Evolutionary conservation across 2,888 invertebrate species (phyloP), one percentile per base, ranked within the genome.

Genomic region (Philonicus albiceps): DNA sequence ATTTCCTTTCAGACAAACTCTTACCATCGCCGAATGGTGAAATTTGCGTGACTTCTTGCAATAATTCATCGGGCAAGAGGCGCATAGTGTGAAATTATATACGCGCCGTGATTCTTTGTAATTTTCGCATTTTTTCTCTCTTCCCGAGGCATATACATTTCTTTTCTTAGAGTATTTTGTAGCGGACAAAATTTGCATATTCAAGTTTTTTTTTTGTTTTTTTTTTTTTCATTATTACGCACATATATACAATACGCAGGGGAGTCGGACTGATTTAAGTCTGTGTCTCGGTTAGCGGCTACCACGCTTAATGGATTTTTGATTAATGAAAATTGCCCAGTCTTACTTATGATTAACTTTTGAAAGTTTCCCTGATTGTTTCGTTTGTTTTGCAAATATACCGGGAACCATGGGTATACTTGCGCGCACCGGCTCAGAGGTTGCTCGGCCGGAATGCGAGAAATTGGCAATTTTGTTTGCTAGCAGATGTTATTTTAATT

Each of bases 51-150:
- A 87, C 86, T 55, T 19, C 34, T n/a, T 16, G 85, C 43, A 80
- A 87, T 87, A 86, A 87, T 30, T 87, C 86, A 87, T 55, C 86
- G 81, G 75, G 86, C 86, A 86, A 87, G 86, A 86, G 85, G 88
- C 88, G 89, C 87, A 88, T 88, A 89, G 89, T 89, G 89, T 89
- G 89, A 89, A 89, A 89, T 89, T 89, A 89, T 89, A 89, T 89
- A 89, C 88, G 86, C 75, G 81, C 55, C 34, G 64, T 27, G 53
- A 72, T 88, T 88, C 87, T 87, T 86, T 88, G 88, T 86, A 88
- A 88, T 89, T 88, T 86, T 88, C 86, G 88, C 86, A 74, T 87
- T 83, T 81, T 86, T 86, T 86, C 11, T 37, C 11, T 37, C 74
- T 53, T 80, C n/a, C 11, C 74, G 34, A 27, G 37, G 19, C 64